These are phyloP conservation scores for Intellagama lesueurii DNA, from an alignment of 2,797 vertebrate species.

Conservation along the genomic window DNA sequence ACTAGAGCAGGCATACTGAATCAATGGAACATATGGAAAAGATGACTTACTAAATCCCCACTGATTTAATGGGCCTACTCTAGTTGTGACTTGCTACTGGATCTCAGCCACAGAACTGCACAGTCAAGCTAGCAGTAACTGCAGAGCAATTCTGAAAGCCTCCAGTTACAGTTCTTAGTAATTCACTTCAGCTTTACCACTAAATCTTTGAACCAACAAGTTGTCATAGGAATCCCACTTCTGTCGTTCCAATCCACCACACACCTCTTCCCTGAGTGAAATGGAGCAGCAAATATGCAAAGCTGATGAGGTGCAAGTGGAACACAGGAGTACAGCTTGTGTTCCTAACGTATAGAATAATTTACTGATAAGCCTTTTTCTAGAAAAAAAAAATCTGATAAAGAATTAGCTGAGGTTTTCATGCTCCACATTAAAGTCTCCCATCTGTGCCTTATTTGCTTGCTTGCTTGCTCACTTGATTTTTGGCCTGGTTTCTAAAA, in stretches of 20 bases:
- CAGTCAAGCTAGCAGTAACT: background rate
- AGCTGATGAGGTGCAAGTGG: background rate
- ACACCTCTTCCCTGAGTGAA: background rate
- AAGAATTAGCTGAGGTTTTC: background rate
- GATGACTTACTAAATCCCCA: too few relatives aligned
- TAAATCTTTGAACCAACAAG: slow-evolving; percentile 11
- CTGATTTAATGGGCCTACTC: too few relatives aligned
- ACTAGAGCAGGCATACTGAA: too few relatives aligned
- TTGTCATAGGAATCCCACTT: background rate
- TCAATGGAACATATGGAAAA: too few relatives aligned
- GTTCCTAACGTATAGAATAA: background rate
- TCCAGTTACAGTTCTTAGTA: background rate
- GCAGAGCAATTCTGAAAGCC: background rate
- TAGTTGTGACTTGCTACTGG: background rate
- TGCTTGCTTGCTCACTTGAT: background rate
- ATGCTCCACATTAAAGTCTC: background rate
- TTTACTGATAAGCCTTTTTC: background rate
- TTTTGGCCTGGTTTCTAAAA: background rate
- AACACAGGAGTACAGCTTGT: background rate
- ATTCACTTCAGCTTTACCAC: background rate
- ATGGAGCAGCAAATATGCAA: background rate
- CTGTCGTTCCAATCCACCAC: background rate
- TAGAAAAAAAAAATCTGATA: background rate
- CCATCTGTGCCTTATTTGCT: too few relatives aligned
- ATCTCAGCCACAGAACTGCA: background rate